phyloP scores from a whole-genome alignment of 1,140 invertebrate genomes.

The Oreohelix idahoensis region DNA sequence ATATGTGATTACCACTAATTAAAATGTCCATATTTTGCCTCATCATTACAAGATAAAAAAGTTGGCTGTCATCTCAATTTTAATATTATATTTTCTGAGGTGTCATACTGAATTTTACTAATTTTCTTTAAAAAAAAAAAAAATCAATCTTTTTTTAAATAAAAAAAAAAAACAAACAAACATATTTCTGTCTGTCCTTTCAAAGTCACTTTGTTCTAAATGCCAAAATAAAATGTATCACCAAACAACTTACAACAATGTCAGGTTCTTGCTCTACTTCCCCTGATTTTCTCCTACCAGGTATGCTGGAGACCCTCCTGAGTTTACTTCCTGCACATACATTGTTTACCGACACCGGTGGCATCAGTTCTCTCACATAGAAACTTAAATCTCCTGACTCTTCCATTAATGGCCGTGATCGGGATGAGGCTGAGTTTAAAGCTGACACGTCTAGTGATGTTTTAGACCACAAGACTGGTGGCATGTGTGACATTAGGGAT shows the following conservation, averaged over 20 bases:
- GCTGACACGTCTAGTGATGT: slow-evolving; percentile 11
- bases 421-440: neutral
- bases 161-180: too few species aligned
- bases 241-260: neutral
- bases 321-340: slow-evolving; percentile 51
- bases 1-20: too few species aligned
- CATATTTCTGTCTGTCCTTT: too few species aligned
- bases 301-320: slow-evolving; percentile 53
- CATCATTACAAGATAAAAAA: too few species aligned
- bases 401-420: neutral
- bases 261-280: neutral
- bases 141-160: too few species aligned
- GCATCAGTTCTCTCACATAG: slow-evolving; percentile 59
- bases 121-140: too few species aligned
- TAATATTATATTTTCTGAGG: too few species aligned
- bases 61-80: too few species aligned
- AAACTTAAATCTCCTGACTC: slow-evolving; percentile 27
- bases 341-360: slow-evolving; percentile 50
- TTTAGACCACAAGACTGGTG: neutral
- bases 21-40: too few species aligned
- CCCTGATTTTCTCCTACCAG: slow-evolving; percentile 46
- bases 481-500: neutral
- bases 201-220: too few species aligned
- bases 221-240: too few species aligned
- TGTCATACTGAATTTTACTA: too few species aligned